Percentiles rank a stretch among this genome's conserved stretches.
These are phyloP conservation scores for Mungos mungo DNA, from an alignment of 2,113 vertebrate genomes.

Conservation along the genomic window DNA sequence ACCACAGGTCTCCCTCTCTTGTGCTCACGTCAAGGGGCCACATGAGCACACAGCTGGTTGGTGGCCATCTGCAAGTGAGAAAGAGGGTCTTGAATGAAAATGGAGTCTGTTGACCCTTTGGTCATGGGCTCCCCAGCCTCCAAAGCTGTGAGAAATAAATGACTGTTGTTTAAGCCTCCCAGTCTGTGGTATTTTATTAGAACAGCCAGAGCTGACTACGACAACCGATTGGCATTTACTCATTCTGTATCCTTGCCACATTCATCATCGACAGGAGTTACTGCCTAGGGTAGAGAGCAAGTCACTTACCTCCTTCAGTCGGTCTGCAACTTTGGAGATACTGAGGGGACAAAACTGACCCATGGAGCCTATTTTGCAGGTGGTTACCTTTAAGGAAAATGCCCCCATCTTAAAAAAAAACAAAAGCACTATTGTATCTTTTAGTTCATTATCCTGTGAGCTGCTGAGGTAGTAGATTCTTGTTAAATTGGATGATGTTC, in stretches of 20 bases:
- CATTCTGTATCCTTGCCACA: neutral
- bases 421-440: neutral
- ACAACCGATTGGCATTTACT: neutral
- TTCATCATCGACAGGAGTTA: neutral
- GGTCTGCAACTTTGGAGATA: neutral
- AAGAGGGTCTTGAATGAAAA: neutral
- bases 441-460: neutral
- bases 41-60: neutral
- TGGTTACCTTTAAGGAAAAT: neutral
- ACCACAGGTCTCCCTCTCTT: neutral
- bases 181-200: neutral
- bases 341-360: neutral
- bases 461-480: conserved; percentile 54
- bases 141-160: neutral
- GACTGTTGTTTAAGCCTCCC: neutral
- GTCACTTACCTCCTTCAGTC: neutral
- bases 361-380: neutral
- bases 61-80: neutral
- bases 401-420: neutral
- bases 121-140: neutral
- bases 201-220: neutral
- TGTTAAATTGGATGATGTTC: conserved; percentile 23
- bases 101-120: neutral
- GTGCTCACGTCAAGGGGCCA: neutral
- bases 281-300: neutral